A percentile compares a stretch with the other conserved stretches of the same genome.
phyloP scores from a whole-genome alignment of 2,888 invertebrate genomes.

The Epiblema foenella region DNA sequence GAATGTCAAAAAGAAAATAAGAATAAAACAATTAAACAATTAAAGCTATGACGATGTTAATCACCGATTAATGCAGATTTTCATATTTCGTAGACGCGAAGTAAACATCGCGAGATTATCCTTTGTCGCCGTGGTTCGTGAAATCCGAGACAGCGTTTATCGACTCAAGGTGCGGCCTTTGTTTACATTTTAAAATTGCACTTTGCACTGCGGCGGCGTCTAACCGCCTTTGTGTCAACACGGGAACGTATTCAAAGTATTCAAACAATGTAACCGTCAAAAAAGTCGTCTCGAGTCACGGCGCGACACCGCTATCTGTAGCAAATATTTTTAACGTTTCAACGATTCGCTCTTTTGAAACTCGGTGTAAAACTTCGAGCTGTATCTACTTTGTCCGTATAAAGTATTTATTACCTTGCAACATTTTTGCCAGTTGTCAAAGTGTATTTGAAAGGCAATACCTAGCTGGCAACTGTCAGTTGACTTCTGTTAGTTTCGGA shows the following conservation, averaged over 20 bases:
- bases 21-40: too few species aligned
- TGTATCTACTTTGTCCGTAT: conserved; percentile 28
- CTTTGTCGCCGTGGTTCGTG: conserved; percentile 70
- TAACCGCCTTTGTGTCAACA: conserved; percentile 76
- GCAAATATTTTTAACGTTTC: conserved; percentile 45
- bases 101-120: conserved; percentile 64
- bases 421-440: conserved; percentile 31
- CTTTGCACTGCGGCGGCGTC: conserved; percentile 79
- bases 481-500: conserved; percentile 19
- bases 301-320: conserved; percentile 56
- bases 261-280: conserved; percentile 80
- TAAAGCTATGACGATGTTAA: conserved; percentile 43
- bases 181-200: conserved; percentile 85
- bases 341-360: conserved; percentile 39
- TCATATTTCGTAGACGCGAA: conserved; percentile 60
- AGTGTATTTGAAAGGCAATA: conserved; percentile 27
- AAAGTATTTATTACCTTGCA: conserved; percentile 33
- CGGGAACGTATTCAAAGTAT: conserved; percentile 75
- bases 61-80: conserved; percentile 52
- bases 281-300: conserved; percentile 75
- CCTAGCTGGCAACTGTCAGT: conserved; percentile 23
- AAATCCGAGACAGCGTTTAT: conserved; percentile 79
- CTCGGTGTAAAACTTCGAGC: conserved; percentile 18
- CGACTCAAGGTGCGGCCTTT: conserved; percentile 77
- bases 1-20: too few species aligned